Evolutionary conservation across 1,140 invertebrate genomes (phyloP).

Genomic region (Zaprionus kolodkinae): DNA sequence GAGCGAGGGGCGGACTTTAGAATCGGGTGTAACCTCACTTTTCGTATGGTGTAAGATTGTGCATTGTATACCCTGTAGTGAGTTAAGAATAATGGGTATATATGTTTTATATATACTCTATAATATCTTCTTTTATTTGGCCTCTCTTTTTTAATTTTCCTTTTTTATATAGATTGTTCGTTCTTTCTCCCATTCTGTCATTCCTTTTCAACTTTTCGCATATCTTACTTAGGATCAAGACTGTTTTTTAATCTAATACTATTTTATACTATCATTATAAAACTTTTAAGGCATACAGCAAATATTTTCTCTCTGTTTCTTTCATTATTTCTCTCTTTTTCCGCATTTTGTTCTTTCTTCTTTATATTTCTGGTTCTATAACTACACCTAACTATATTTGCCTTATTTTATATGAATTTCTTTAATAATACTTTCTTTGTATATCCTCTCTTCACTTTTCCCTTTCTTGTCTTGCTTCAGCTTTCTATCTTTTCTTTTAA

Average conservation of each 20-base stretch:
- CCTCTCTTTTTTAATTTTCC: too few relatives aligned
- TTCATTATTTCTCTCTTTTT: background rate
- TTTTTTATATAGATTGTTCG: too few relatives aligned
- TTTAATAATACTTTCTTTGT: background rate
- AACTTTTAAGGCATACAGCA: too few relatives aligned
- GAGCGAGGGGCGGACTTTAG: conserved; percentile 17
- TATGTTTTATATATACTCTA: background rate
- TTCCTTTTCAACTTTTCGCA: background rate
- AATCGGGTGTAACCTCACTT: background rate
- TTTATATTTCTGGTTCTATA: background rate
- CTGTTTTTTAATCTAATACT: too few relatives aligned
- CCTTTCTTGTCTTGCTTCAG: too few relatives aligned
- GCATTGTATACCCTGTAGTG: background rate
- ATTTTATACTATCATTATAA: too few relatives aligned
- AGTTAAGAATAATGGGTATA: background rate
- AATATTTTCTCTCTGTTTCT: background rate
- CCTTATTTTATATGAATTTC: too few relatives aligned
- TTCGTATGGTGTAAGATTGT: background rate
- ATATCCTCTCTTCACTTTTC: background rate
- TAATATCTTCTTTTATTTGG: too few relatives aligned
- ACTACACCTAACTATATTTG: background rate
- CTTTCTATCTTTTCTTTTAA: background rate
- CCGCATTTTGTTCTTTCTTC: background rate
- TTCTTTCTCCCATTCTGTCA: background rate
- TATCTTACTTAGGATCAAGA: too few relatives aligned